Base-by-base conservation (phyloP, 2,797 vertebrate species). In the Hypotaenidia philippensis region DNA sequence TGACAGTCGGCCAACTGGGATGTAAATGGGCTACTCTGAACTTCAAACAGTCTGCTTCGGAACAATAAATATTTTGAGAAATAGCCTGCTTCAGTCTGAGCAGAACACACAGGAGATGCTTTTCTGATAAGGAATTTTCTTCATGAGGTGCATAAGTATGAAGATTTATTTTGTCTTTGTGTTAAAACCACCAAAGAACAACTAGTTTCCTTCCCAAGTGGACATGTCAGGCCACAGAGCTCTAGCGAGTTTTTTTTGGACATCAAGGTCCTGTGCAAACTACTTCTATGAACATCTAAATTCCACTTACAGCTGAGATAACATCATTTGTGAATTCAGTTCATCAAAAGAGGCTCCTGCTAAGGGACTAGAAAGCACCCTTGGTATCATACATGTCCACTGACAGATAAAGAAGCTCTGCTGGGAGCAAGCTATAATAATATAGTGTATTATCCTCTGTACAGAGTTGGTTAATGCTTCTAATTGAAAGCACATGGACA, bases 291-390 rank as follows among this genome's bases (percentile, higher is more conserved):
- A 75, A 64, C 19, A 65, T 50, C 44, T 50, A 81, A 70, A 88
- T 90, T 83, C 76, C 79, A 71, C 40, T 74, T 32, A 31, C 84
- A 93, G 76, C 84, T 93, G 88, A 74, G 85, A 93, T 69, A 86
- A 87, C 53, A 89, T 34, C 17, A 89, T 55, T 74, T 31, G 56
- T 23, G 0, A 86, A 72, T 41, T 71, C 77, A 76, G 2, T 32
- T 40, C 23, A 31, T 44, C 41, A 25, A 26, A 63, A 78, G 45
- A 65, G 63, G 53, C 38, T 52, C 40, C 38, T 88, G 27, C 27
- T 25, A 29, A 25, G 26, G 38, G 34, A 19, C 27, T 68, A 29
- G 47, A 79, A 75, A 86, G 22, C 0, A 0, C 53, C n/a, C 45
- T 49, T 47, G 44, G 9, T 66, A 45, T 6, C n/a, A 61, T 77